Conservation (phyloP, 2,797 vertebrate species). For the Propithecus perrieri region DNA sequence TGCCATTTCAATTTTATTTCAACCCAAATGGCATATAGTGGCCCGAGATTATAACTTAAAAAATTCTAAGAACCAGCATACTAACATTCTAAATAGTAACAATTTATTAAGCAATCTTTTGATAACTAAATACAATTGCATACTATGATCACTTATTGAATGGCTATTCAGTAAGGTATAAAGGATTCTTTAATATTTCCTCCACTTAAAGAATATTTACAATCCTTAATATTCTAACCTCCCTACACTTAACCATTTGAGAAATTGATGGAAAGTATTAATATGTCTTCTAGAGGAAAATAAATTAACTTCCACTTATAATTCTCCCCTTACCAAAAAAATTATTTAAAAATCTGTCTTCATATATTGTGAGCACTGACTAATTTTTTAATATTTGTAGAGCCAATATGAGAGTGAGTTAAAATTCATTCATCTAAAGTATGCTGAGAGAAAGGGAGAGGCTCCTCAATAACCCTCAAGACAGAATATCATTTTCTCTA, state of each 20-base stretch:
- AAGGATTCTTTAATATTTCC: slow-evolving; percentile 42
- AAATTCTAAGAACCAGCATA: slow-evolving; percentile 61
- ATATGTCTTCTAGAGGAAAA: neutral
- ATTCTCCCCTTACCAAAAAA: slow-evolving; percentile 45
- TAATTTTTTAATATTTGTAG: slow-evolving; percentile 57
- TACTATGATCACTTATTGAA: slow-evolving; percentile 34
- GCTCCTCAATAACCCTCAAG: neutral
- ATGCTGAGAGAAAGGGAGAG: rapidly evolving
- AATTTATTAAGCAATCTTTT: slow-evolving; percentile 68
- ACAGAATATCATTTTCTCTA: slow-evolving; percentile 31
- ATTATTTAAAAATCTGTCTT: slow-evolving; percentile 54
- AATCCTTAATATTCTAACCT: slow-evolving; percentile 46
- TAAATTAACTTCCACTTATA: slow-evolving; percentile 43
- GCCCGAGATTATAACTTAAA: slow-evolving; percentile 36
- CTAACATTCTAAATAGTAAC: slow-evolving; percentile 51
- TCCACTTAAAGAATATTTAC: slow-evolving; percentile 61
- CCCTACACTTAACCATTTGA: slow-evolving; percentile 36
- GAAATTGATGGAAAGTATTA: slow-evolving; percentile 57
- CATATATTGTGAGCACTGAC: neutral
- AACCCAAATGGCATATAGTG: slow-evolving; percentile 52
- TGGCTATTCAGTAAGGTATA: neutral
- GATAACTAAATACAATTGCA: slow-evolving; percentile 43
- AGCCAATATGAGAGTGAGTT: neutral
- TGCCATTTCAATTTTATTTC: slow-evolving; percentile 45
- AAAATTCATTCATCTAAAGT: slow-evolving; percentile 59